These are phyloP conservation scores for Scotopteryx bipunctaria DNA, from an alignment of 2,888 invertebrate species.

Conservation along the genomic window DNA sequence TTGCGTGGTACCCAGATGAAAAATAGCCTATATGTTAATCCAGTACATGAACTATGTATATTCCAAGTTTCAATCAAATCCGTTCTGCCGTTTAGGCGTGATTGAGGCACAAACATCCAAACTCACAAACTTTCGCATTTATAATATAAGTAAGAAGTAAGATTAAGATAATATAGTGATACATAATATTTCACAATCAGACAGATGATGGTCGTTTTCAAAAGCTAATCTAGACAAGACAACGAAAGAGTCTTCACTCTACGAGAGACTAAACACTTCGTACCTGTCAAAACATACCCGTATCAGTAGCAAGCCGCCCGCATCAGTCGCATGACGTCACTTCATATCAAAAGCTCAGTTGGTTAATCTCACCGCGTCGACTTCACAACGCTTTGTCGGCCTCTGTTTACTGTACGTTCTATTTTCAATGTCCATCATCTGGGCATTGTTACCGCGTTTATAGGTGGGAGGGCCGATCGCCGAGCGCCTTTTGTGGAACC, in stretches of 20 bases:
- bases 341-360: constrained; percentile 58
- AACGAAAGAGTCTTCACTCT: constrained; percentile 10
- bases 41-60: no score
- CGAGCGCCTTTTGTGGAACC: constrained; percentile 60
- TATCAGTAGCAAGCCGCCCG: constrained; percentile 39
- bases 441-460: constrained; percentile 80
- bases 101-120: no score
- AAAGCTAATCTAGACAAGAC: constrained; percentile 1
- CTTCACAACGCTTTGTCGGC: constrained; percentile 74
- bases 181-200: no score
- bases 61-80: no score
- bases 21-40: no score
- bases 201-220: no score
- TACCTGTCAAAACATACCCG: constrained; percentile 35
- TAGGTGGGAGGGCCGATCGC: constrained; percentile 56
- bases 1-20: no score
- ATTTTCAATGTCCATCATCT: constrained; percentile 82
- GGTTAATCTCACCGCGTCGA: constrained; percentile 69
- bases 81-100: no score
- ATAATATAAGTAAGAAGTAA: no score
- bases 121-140: no score
- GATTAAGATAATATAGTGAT: no score
- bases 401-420: constrained; percentile 78
- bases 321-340: constrained; percentile 50
- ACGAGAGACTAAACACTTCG: constrained; percentile 22